Conservation (phyloP, 1,140 invertebrate species). For the Cotesia glomerata region DNA sequence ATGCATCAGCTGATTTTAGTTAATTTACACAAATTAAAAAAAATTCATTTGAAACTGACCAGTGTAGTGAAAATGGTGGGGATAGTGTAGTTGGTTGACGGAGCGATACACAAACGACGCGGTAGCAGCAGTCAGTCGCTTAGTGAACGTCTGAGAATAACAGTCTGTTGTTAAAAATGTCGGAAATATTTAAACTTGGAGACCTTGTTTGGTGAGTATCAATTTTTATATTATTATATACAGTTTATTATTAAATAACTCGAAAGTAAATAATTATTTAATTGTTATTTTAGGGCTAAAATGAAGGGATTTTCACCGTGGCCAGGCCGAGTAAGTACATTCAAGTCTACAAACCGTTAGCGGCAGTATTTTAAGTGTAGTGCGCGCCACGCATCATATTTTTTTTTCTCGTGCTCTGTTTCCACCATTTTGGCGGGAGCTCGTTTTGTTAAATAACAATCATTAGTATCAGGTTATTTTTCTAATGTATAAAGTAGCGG, state of each 20-base stretch:
- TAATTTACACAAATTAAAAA: neutral
- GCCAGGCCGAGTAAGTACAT: slow-evolving; percentile 85
- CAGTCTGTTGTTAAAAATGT: slow-evolving; percentile 56
- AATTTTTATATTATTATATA: slow-evolving; percentile 17
- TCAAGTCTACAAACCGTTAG: slow-evolving; percentile 41
- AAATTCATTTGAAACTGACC: neutral
- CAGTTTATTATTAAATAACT: too few species aligned
- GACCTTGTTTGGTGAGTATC: slow-evolving; percentile 77
- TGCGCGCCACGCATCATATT: slow-evolving; percentile 34
- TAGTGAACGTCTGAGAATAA: slow-evolving; percentile 47
- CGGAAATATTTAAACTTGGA: slow-evolving; percentile 72
- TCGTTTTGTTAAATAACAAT: neutral
- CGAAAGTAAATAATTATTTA: slow-evolving; percentile 22
- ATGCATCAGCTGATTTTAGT: neutral
- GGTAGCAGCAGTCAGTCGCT: slow-evolving; percentile 50
- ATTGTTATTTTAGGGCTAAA: slow-evolving; percentile 84
- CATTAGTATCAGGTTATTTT: neutral
- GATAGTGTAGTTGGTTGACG: slow-evolving; percentile 38
- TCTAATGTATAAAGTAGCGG: too few species aligned
- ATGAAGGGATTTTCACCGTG: slow-evolving; percentile 94
- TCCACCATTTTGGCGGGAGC: slow-evolving; percentile 42
- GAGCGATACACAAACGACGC: slow-evolving; percentile 52
- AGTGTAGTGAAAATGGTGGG: slow-evolving; percentile 27
- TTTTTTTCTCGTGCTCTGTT: slow-evolving; percentile 25
- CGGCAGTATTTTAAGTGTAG: slow-evolving; percentile 35